Evolutionary conservation across 1,140 invertebrate genomes (phyloP).

Genomic region (Hesperophylax magnus): DNA sequence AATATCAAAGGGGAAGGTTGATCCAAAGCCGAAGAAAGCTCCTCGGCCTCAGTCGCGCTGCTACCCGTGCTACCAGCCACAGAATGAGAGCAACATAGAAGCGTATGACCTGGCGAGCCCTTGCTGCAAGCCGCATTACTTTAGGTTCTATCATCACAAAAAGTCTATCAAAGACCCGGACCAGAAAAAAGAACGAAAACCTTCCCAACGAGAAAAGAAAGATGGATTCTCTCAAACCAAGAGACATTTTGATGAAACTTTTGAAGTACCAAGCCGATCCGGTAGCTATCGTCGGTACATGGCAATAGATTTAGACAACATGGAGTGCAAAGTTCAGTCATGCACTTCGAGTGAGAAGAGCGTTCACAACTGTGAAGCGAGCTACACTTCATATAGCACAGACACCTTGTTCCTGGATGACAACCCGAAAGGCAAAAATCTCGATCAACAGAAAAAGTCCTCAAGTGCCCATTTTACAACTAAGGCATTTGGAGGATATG

Average conservation of each 20-base stretch:
- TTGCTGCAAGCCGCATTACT: slow-evolving; percentile 87
- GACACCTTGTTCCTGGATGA: slow-evolving; percentile 87
- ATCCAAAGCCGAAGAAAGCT: slow-evolving; percentile 59
- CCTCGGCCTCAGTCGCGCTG: slow-evolving; percentile 74
- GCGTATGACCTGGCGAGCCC: slow-evolving; percentile 87
- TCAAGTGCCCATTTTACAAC: slow-evolving; percentile 89
- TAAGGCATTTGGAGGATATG: slow-evolving; percentile 86
- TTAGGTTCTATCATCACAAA: slow-evolving; percentile 77
- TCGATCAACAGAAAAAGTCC: slow-evolving; percentile 74
- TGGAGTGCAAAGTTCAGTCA: slow-evolving; percentile 62
- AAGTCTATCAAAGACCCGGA: slow-evolving; percentile 57
- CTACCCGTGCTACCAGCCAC: slow-evolving; percentile 80
- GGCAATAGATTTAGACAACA: background rate
- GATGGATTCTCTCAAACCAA: slow-evolving; percentile 63
- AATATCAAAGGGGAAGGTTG: background rate
- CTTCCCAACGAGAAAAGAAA: slow-evolving; percentile 60
- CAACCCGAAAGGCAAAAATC: slow-evolving; percentile 71
- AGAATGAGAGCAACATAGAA: slow-evolving; percentile 82
- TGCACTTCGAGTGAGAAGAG: slow-evolving; percentile 78
- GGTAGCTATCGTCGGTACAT: slow-evolving; percentile 67
- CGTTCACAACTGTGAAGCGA: slow-evolving; percentile 79
- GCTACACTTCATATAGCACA: slow-evolving; percentile 82
- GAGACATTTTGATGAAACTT: slow-evolving; percentile 65
- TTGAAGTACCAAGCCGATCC: slow-evolving; percentile 74
- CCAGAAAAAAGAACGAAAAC: slow-evolving; percentile 59